phyloP scores from a whole-genome alignment of 2,888 invertebrate species.

The Heliconius hortense region DNA sequence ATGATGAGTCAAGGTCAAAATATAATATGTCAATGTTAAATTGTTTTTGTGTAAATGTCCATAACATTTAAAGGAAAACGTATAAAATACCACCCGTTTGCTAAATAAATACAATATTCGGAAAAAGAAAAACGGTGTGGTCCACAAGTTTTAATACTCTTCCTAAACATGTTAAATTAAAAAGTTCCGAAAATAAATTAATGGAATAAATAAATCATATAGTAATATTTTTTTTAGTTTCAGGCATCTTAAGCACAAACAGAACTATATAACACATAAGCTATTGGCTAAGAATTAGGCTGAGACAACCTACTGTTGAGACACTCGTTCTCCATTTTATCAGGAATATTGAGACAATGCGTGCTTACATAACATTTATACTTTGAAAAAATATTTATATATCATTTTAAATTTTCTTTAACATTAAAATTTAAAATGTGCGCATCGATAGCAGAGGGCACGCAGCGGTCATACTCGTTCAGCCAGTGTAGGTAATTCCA shows the following conservation, averaged over 20 bases:
- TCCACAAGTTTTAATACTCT: too few species aligned
- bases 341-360: background rate
- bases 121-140: background rate
- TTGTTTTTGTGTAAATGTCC: too few species aligned
- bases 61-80: background rate
- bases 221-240: background rate
- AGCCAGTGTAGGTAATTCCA: conserved; percentile 38
- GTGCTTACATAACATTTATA: background rate
- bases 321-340: background rate
- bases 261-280: too few species aligned
- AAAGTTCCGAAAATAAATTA: background rate
- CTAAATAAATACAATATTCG: background rate
- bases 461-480: conserved; percentile 46
- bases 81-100: background rate
- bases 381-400: background rate
- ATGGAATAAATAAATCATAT: background rate
- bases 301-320: background rate
- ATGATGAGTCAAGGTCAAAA: background rate
- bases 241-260: background rate
- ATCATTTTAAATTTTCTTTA: background rate
- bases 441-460: conserved; percentile 44
- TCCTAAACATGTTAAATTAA: background rate
- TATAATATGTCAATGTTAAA: background rate
- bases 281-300: background rate
- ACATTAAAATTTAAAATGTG: conserved; percentile 16